Percentiles rank a stretch among this genome's conserved stretches.
phyloP scores from a whole-genome alignment of 1,140 invertebrate species.

The Ladona fulva region DNA sequence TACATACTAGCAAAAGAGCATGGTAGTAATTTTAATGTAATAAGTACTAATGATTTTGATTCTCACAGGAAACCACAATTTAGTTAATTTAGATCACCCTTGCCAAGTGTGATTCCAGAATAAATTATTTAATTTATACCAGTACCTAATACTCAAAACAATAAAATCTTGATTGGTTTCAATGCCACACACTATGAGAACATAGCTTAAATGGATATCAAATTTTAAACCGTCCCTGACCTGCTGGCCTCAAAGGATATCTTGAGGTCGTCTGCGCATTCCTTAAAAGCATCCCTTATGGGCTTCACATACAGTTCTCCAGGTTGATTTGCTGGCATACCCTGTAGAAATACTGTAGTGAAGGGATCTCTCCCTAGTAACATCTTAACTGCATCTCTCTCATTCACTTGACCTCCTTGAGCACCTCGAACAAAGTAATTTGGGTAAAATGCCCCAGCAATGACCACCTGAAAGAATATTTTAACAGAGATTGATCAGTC shows the following conservation, averaged over 20 bases:
- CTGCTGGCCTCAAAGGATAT: conserved; percentile 52
- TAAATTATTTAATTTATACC: too few species aligned
- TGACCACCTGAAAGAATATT: conserved; percentile 45
- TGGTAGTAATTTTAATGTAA: too few species aligned
- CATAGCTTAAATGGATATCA: not conserved
- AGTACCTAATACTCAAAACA: too few species aligned
- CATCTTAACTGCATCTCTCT: conserved; percentile 48
- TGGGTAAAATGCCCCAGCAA: conserved; percentile 83
- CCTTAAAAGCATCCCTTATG: conserved; percentile 45
- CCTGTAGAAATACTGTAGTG: conserved; percentile 64
- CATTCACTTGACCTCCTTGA: conserved; percentile 40
- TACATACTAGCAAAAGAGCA: too few species aligned
- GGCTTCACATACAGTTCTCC: conserved; percentile 55
- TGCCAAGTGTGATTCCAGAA: too few species aligned
- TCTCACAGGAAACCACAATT: too few species aligned
- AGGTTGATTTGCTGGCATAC: conserved; percentile 58
- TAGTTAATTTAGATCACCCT: too few species aligned
- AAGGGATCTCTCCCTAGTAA: conserved; percentile 63
- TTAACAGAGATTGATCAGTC: not conserved
- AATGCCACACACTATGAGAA: too few species aligned
- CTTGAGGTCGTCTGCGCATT: conserved; percentile 39
- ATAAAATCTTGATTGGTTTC: too few species aligned
- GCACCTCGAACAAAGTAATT: conserved; percentile 65
- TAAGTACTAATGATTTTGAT: too few species aligned
- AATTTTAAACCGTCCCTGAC: conserved; percentile 26